Evolutionary conservation across 2,113 vertebrate species (phyloP).

Genomic region (Aspidoscelis tigris): DNA sequence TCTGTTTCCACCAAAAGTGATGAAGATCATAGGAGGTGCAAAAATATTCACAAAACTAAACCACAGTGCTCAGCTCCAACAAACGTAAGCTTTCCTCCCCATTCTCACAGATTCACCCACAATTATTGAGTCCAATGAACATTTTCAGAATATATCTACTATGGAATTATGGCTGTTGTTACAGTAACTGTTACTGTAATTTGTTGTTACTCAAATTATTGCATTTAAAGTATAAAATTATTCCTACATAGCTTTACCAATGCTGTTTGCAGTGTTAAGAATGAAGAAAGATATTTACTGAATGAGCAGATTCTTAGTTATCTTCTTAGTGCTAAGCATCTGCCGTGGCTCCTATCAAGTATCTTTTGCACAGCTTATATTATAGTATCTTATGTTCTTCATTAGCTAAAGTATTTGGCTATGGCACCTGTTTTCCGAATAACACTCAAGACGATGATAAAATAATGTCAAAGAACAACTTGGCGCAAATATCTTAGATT

Average conservation of each 20-base stretch:
- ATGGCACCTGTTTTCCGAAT: constrained; percentile 69
- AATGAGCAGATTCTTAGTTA: constrained; percentile 73
- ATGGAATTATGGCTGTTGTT: neutral
- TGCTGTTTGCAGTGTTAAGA: constrained; percentile 47
- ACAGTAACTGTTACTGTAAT: neutral
- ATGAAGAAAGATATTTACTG: constrained; percentile 72
- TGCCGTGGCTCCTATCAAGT: constrained; percentile 71
- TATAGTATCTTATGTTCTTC: constrained; percentile 69
- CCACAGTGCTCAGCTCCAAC: neutral
- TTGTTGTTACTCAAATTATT: neutral
- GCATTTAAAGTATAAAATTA: constrained; percentile 47
- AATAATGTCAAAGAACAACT: constrained; percentile 63
- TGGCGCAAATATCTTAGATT: constrained; percentile 46
- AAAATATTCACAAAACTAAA: constrained; percentile 2
- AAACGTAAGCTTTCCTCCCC: constrained; percentile 48
- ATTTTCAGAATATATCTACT: constrained; percentile 56
- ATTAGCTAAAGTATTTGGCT: constrained; percentile 69
- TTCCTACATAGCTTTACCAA: constrained; percentile 32
- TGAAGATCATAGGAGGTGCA: neutral
- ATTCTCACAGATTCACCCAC: constrained; percentile 38
- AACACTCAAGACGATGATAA: constrained; percentile 62
- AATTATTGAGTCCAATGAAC: constrained; percentile 40
- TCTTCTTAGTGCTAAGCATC: constrained; percentile 67
- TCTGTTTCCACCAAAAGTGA: neutral
- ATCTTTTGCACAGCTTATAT: constrained; percentile 68